Evolutionary conservation across 2,888 invertebrate genomes (phyloP), one percentile per base, ranked within the genome.

Genomic region (Thumatha senex): DNA sequence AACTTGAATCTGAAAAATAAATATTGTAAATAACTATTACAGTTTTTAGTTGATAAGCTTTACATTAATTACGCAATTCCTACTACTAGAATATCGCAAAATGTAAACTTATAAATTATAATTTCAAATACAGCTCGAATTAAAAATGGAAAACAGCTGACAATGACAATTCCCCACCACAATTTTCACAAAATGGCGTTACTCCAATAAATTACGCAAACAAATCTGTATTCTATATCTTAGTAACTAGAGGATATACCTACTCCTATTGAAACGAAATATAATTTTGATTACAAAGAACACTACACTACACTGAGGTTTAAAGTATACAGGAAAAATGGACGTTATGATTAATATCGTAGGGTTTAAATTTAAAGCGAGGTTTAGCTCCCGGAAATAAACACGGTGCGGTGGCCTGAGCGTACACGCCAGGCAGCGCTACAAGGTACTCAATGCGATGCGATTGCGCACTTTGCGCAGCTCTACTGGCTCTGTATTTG

Each of bases 401-500:
- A 65, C 43, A 64, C 35, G 10, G 35, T n/a, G 36, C 56, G 62
- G 85, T 89, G 87, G 89, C 86, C 86, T 88, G 89, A 67, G 74
- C 76, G 48, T 48, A 48, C 45, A 45, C 41, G 30, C 29, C 8
- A 33, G 1, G 18, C 18, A 24, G 18, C 18, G 18, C 18, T 5
- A 24, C 18, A 4, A 2, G 18, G 18, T 24, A 24, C 18, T 24
- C 9, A 8, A 31, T 8, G 11, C 33, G 13, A 41, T 44, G 40
- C 40, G 79, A 79, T 78, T 78, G 70, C 75, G 75, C 69, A n/a
- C n/a, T n/a, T 61, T 68, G 76, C 82, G 80, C 79, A 77, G 78
- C 77, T 82, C 82, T 77, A 80, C 78, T 87, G 86, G 85, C 86
- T 84, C 73, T 80, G 18, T 69, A 81, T 82, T 76, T 60, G 58